These are phyloP conservation scores for Mythimna impura DNA, from an alignment of 2,888 invertebrate genomes.

Conservation along the genomic window DNA sequence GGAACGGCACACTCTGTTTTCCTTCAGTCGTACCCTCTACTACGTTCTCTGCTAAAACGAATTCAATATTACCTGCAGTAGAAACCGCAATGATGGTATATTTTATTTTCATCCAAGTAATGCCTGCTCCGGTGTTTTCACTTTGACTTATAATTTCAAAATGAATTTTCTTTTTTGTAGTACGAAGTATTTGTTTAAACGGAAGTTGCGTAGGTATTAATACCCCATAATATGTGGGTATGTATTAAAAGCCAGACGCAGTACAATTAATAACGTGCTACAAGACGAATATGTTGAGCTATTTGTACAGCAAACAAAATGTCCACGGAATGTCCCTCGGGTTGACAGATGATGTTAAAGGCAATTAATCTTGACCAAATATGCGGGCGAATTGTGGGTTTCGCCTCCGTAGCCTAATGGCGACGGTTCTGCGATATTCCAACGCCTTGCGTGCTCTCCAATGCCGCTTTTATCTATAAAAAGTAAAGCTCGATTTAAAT, in stretches of 20 bases:
- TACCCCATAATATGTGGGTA: conserved; percentile 20
- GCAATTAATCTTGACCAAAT: conserved; percentile 89
- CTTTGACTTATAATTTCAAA: conserved; percentile 5
- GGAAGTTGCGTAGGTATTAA: conserved; percentile 4
- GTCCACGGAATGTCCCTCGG: conserved; percentile 81
- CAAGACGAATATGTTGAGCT: conserved; percentile 78
- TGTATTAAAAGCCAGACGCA: conserved; percentile 45
- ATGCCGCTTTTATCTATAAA: conserved; percentile 50
- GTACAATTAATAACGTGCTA: conserved; percentile 75
- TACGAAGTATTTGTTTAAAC: conserved; percentile 9
- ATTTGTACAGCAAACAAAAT: conserved; percentile 86
- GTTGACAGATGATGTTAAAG: conserved; percentile 88
- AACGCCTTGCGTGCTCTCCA: conserved; percentile 62
- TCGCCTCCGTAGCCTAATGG: conserved; percentile 78
- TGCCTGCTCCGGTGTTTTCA: conserved; percentile 22
- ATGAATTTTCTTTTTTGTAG: neutral
- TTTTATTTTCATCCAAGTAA: conserved; percentile 51
- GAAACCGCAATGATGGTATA: conserved; percentile 39
- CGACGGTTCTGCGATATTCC: conserved; percentile 72
- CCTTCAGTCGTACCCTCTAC: conserved; percentile 62
- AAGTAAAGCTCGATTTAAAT: conserved; percentile 38
- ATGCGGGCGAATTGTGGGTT: conserved; percentile 85
- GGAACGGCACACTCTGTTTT: conserved; percentile 73
- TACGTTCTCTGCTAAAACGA: conserved; percentile 61
- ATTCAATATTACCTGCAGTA: conserved; percentile 57